phyloP scores from a whole-genome alignment of 2,888 invertebrate genomes.

The Apeira syringaria region DNA sequence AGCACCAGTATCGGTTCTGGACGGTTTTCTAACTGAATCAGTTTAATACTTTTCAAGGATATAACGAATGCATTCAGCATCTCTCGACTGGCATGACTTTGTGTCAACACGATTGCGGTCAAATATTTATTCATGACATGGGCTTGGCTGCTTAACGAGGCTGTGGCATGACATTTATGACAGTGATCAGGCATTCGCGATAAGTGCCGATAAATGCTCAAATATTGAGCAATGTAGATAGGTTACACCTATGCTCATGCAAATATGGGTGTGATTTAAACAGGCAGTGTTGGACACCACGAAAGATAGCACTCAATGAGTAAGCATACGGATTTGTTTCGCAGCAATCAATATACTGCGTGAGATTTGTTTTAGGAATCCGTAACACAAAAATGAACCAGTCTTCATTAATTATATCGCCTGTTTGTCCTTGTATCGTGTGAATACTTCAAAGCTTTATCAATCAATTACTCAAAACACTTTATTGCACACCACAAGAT shows the following conservation, averaged over 20 bases:
- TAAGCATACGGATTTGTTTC: not conserved
- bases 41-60: too few relatives aligned
- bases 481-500: too few relatives aligned
- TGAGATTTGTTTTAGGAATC: too few relatives aligned
- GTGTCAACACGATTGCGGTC: constrained; percentile 10
- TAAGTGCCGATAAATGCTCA: constrained; percentile 13
- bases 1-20: too few relatives aligned
- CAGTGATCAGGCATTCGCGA: constrained; percentile 21
- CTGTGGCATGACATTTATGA: constrained; percentile 10
- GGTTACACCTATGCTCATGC: constrained; percentile 3
- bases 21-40: too few relatives aligned
- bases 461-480: too few relatives aligned
- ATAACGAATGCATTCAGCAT: not conserved
- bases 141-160: constrained; percentile 11
- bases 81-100: constrained; percentile 2
- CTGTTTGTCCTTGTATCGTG: too few relatives aligned
- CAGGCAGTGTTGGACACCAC: not conserved
- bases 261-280: constrained; percentile 22
- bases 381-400: too few relatives aligned
- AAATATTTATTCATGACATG: constrained; percentile 12
- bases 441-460: too few relatives aligned
- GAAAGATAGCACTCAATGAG: constrained; percentile 2
- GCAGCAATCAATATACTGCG: too few relatives aligned
- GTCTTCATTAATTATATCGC: too few relatives aligned
- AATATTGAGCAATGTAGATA: constrained; percentile 8